phyloP scores from a whole-genome alignment of 2,113 vertebrate species.

The Epinephelus moara region DNA sequence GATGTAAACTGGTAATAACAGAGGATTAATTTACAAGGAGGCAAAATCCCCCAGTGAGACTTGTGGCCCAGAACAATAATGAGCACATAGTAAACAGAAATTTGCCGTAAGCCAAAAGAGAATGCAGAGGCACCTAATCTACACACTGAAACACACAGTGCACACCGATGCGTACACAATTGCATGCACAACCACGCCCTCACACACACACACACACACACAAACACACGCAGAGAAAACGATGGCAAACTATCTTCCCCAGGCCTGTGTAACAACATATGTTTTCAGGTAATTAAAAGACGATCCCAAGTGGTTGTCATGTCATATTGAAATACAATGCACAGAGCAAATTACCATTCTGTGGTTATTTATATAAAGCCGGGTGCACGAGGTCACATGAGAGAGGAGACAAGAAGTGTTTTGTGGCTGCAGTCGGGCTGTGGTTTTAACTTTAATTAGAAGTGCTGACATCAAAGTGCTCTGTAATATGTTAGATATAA shows the following conservation, averaged over 20 bases:
- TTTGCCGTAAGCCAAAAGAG: constrained; percentile 70
- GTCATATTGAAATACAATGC: constrained; percentile 82
- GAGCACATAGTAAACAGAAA: constrained; percentile 76
- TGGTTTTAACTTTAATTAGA: constrained; percentile 42
- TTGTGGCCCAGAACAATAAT: constrained; percentile 81
- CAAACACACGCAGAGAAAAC: constrained; percentile 48
- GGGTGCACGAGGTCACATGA: constrained; percentile 56
- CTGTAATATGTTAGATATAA: background rate
- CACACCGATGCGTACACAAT: constrained; percentile 35
- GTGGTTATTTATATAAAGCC: constrained; percentile 77
- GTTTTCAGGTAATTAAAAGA: constrained; percentile 86
- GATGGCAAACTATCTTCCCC: constrained; percentile 74
- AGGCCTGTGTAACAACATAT: constrained; percentile 79
- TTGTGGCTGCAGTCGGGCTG: background rate
- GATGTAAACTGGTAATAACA: constrained; percentile 77
- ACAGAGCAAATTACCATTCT: constrained; percentile 80
- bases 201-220: constrained; percentile 14
- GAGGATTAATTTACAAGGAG: constrained; percentile 79
- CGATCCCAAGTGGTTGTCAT: constrained; percentile 77
- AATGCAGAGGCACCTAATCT: constrained; percentile 66
- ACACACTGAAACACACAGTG: constrained; percentile 43
- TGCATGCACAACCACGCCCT: constrained; percentile 30
- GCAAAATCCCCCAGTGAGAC: constrained; percentile 71
- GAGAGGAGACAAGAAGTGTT: constrained; percentile 12
- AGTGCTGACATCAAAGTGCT: constrained; percentile 21